phyloP scores from a whole-genome alignment of 2,113 vertebrate species.

The Rousettus leschenaultii region DNA sequence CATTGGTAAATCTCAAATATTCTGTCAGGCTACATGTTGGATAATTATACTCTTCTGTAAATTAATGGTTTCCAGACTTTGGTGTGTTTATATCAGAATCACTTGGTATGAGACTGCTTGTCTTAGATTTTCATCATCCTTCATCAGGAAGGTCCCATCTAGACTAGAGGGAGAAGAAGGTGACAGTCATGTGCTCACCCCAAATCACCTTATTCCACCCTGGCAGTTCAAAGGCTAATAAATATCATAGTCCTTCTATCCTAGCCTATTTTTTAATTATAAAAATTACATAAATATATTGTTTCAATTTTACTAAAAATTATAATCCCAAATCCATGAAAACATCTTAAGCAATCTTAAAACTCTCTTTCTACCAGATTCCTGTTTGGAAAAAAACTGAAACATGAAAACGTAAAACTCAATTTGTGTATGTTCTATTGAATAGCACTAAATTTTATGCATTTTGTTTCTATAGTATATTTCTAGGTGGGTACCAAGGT shows the following conservation, averaged over 20 bases:
- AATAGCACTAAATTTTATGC: background rate
- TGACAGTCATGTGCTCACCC: background rate
- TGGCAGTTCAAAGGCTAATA: background rate
- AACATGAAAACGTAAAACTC: background rate
- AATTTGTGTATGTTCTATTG: background rate
- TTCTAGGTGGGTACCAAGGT: background rate
- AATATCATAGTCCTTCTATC: background rate
- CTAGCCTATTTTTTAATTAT: background rate
- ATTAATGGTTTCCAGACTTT: background rate
- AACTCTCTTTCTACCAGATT: background rate
- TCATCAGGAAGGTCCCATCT: background rate
- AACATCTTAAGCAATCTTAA: background rate
- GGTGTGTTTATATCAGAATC: background rate
- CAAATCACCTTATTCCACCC: background rate
- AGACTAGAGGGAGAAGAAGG: background rate
- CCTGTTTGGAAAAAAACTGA: background rate
- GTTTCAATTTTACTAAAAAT: background rate
- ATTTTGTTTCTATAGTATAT: background rate
- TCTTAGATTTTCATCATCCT: background rate
- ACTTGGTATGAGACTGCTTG: background rate
- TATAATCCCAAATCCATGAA: background rate
- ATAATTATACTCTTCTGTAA: background rate
- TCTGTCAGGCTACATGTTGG: background rate
- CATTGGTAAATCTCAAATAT: background rate
- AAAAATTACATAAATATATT: background rate